Evolutionary conservation across 2,888 invertebrate genomes (phyloP).

Genomic region (Agonopterix subpropinquella): DNA sequence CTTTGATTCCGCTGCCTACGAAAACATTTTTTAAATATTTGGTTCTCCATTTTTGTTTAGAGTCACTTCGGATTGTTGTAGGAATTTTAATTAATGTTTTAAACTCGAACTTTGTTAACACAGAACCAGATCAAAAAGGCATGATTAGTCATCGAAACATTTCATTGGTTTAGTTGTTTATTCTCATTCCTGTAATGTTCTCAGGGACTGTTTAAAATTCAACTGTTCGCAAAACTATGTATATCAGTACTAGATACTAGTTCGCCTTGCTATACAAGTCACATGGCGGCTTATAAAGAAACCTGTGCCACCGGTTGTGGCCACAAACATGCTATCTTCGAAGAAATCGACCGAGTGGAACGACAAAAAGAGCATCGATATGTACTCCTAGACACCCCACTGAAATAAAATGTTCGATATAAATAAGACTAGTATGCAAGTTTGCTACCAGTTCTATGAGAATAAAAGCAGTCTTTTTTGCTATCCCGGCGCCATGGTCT

Average conservation of each 20-base stretch:
- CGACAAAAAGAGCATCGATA: slow-evolving; percentile 4
- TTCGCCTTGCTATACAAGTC: slow-evolving; percentile 17
- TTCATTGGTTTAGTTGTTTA: too few species aligned
- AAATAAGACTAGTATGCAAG: too few species aligned
- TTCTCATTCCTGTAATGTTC: too few species aligned
- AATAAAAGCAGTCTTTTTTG: too few species aligned
- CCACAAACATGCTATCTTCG: slow-evolving; percentile 20
- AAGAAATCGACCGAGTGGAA: slow-evolving; percentile 20
- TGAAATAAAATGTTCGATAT: not conserved
- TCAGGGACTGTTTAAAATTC: not conserved
- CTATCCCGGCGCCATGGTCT: too few species aligned
- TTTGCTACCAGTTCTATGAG: too few species aligned
- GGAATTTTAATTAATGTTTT: slow-evolving; percentile 62
- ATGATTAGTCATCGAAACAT: too few species aligned
- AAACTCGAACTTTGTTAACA: slow-evolving; percentile 2
- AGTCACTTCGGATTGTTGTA: slow-evolving; percentile 33
- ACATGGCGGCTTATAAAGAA: slow-evolving; percentile 19
- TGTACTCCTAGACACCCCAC: not conserved
- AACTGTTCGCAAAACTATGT: not conserved
- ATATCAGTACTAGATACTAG: not conserved
- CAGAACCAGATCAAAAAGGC: too few species aligned
- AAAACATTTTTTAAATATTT: slow-evolving; percentile 43
- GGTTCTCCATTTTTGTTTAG: slow-evolving; percentile 36
- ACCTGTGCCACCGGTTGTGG: slow-evolving; percentile 37
- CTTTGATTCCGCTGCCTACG: slow-evolving; percentile 50